A percentile compares a stretch with the other conserved stretches of the same genome.
Evolutionary conservation across 2,888 invertebrate genomes (phyloP).

Genomic region (Polydrusus cervinus): DNA sequence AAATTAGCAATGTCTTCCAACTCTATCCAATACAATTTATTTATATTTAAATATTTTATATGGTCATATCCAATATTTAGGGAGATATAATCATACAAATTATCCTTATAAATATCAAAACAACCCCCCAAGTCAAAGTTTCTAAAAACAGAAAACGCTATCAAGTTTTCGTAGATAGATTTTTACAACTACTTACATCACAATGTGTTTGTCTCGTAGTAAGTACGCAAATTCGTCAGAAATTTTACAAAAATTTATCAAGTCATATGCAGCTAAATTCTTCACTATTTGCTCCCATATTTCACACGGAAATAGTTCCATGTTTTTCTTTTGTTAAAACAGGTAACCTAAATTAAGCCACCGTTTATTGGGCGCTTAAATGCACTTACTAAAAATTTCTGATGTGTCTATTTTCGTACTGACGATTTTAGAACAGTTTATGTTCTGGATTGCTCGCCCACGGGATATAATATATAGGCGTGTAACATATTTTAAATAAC

Average conservation of each 20-base stretch:
- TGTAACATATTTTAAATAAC: constrained; percentile 32
- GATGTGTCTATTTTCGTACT: constrained; percentile 40
- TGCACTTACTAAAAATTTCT: constrained; percentile 42
- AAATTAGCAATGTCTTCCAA: constrained; percentile 50
- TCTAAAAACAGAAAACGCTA: constrained; percentile 33
- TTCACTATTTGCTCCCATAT: constrained; percentile 52
- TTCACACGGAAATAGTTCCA: constrained; percentile 51
- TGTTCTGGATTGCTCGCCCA: constrained; percentile 38
- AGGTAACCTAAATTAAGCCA: constrained; percentile 20
- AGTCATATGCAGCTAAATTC: constrained; percentile 46
- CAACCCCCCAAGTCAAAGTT: constrained; percentile 51
- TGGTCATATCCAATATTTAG: constrained; percentile 47
- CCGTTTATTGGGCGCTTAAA: constrained; percentile 21
- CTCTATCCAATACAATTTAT: constrained; percentile 52
- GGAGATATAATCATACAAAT: constrained; percentile 42
- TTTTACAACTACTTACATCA: constrained; percentile 49
- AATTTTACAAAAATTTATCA: constrained; percentile 51
- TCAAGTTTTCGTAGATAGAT: neutral
- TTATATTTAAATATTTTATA: constrained; percentile 51
- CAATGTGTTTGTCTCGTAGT: constrained; percentile 50
- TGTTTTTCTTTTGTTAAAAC: constrained; percentile 28
- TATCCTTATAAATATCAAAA: constrained; percentile 45
- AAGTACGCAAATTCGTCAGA: constrained; percentile 41
- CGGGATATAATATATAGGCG: constrained; percentile 30
- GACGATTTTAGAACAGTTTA: constrained; percentile 50